These are phyloP conservation scores for Epizoanthus stellaris DNA, from an alignment of 92 coral and sea anemone genomes.

Conservation along the genomic window DNA sequence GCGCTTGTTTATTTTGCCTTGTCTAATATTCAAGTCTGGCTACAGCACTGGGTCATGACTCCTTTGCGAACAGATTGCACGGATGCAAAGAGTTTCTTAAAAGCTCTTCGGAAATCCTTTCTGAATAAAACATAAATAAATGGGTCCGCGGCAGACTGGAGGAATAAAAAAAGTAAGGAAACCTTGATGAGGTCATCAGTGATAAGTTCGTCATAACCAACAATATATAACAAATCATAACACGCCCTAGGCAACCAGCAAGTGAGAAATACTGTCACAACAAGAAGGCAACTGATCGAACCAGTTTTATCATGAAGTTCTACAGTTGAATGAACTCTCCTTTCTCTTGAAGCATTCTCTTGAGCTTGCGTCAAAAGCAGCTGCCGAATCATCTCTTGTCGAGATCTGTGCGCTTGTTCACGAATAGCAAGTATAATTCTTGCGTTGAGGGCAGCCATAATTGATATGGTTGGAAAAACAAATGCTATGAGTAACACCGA, in stretches of 20 bases:
- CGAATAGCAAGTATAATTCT: constrained; percentile 18
- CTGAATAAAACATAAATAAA: constrained; percentile 28
- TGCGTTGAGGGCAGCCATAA: background rate
- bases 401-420: background rate
- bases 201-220: background rate
- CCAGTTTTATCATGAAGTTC: constrained; percentile 15
- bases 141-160: constrained; percentile 21
- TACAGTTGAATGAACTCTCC: background rate
- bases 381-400: background rate
- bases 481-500: constrained; percentile 5
- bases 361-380: constrained; percentile 3
- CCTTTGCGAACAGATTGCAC: background rate
- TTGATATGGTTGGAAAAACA: constrained; percentile 19
- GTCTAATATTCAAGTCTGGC: background rate
- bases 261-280: constrained; percentile 12
- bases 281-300: constrained; percentile 15
- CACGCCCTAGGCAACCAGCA: constrained; percentile 24
- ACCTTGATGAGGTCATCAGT: constrained; percentile 6
- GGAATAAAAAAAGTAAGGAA: constrained; percentile 18
- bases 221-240: background rate
- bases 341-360: background rate
- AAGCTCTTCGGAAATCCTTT: constrained; percentile 21
- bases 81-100: background rate
- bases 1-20: too few relatives aligned
- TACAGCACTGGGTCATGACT: background rate